Evolutionary conservation across 2,888 invertebrate species (phyloP), one percentile per base, ranked within the genome.

Genomic region (Drepana falcataria): DNA sequence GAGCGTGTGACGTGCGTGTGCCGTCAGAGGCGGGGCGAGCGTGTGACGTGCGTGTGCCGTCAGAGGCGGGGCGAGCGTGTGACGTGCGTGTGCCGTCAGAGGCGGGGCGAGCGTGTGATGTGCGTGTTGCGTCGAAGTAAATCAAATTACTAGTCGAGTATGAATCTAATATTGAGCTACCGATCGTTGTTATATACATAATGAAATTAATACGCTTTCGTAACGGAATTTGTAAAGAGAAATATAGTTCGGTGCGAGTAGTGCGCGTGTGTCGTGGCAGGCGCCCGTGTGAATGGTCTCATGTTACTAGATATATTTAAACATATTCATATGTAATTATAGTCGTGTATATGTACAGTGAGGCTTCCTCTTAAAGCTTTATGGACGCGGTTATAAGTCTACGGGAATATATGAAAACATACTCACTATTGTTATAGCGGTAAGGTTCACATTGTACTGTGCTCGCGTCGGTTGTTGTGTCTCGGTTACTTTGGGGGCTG

Each of bases 361-460:
- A 90, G 88, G 90, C 89, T 90, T 90, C 90, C 88, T 87, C 83
- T 82, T 86, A 87, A 85, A 87, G 87, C 86, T 87, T 86, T 87
- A 87, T 84, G 84, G 79, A 84, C 81, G 84, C 84, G 88, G 83
- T 85, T 83, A 81, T 81, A 85, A 84, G 88, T 88, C 87, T 87
- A 87, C 87, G 88, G 84, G 81, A 84, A 85, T 77, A 78, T 51
- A 51, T 81, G 79, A n/a, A n/a, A 85, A 83, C 87, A 86, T 88
- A 88, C 88, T 89, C 89, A 87, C 79, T 87, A 80, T 77, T 69
- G 65, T 54, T 53, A 66, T 79, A 58, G 74, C 64, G 62, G 65
- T 77, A 83, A 84, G 81, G 75, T 80, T 77, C 69, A 76, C 74
- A 80, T 79, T 75, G 78, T 78, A 75, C 70, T 69, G 75, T 70